These are phyloP conservation scores for Melanostoma mellinum DNA, from an alignment of 2,888 invertebrate species.

Conservation along the genomic window DNA sequence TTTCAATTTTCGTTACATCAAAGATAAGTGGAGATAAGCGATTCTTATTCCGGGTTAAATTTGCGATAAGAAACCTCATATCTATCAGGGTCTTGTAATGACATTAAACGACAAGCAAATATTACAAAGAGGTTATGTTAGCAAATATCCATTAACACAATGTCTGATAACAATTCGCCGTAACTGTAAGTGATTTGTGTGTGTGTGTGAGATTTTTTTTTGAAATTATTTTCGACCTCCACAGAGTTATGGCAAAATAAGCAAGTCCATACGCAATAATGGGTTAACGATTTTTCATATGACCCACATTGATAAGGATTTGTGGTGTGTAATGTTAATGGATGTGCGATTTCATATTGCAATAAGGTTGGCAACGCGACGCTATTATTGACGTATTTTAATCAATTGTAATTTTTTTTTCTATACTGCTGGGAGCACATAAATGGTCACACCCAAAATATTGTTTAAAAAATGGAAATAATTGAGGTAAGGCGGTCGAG, in stretches of 20 bases:
- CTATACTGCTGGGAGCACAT: background rate
- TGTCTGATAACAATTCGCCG: constrained; percentile 37
- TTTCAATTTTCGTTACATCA: background rate
- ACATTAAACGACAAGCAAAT: background rate
- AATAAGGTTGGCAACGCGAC: constrained; percentile 22
- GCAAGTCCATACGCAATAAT: constrained; percentile 47
- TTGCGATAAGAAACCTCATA: constrained; percentile 17
- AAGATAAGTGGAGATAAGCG: constrained; percentile 14
- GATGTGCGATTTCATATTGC: constrained; percentile 49
- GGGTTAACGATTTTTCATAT: constrained; percentile 50
- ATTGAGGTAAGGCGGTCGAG: too few species aligned
- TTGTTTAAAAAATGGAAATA: background rate
- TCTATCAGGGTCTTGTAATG: background rate
- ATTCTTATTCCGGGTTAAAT: constrained; percentile 26
- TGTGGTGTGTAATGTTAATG: constrained; percentile 58
- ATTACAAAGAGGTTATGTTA: constrained; percentile 9
- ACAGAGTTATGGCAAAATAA: constrained; percentile 48
- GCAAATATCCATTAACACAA: constrained; percentile 29
- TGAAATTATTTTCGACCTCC: constrained; percentile 37
- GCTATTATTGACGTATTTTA: constrained; percentile 27
- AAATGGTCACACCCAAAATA: constrained; percentile 27
- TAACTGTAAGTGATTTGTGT: constrained; percentile 25
- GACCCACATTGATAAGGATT: constrained; percentile 70
- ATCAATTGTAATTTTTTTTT: background rate
- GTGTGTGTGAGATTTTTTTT: background rate